phyloP scores from a whole-genome alignment of 2,113 vertebrate species.

The Macquaria ambigua region DNA sequence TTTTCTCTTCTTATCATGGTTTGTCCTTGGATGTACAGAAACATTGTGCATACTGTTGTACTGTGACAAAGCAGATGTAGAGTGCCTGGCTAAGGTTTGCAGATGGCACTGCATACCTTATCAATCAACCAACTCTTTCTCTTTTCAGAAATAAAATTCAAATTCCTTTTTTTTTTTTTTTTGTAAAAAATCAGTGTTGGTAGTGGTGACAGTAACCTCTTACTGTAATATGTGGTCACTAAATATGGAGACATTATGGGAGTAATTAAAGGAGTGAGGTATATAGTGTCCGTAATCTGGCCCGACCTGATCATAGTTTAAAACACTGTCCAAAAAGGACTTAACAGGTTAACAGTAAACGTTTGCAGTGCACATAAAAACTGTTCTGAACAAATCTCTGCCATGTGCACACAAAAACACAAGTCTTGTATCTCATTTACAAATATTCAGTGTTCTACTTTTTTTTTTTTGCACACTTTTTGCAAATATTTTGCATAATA shows the following conservation, averaged over 20 bases:
- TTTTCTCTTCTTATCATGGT: too few relatives aligned
- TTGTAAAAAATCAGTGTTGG: background rate
- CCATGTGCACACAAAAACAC: conserved; percentile 3
- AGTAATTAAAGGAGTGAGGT: background rate
- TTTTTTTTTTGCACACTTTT: conserved; percentile 7
- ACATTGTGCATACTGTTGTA: background rate
- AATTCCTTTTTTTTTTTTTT: background rate
- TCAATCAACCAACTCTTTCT: background rate
- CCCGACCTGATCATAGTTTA: background rate
- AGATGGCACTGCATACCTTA: background rate
- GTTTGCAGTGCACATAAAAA: conserved; percentile 22
- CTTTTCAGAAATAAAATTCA: background rate
- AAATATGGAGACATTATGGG: background rate
- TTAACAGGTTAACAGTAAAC: background rate
- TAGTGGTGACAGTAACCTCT: background rate
- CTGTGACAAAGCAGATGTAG: background rate
- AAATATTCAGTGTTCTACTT: conserved; percentile 30
- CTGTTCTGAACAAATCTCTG: conserved; percentile 11
- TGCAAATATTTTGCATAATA: conserved; percentile 50
- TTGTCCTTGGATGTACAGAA: too few relatives aligned
- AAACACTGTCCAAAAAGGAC: background rate
- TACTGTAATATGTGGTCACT: background rate
- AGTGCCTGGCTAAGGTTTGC: background rate
- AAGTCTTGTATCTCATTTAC: conserved; percentile 38
- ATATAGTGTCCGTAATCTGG: background rate